Base-by-base conservation (phyloP, 2,113 vertebrate species). In the Tamias sibiricus region DNA sequence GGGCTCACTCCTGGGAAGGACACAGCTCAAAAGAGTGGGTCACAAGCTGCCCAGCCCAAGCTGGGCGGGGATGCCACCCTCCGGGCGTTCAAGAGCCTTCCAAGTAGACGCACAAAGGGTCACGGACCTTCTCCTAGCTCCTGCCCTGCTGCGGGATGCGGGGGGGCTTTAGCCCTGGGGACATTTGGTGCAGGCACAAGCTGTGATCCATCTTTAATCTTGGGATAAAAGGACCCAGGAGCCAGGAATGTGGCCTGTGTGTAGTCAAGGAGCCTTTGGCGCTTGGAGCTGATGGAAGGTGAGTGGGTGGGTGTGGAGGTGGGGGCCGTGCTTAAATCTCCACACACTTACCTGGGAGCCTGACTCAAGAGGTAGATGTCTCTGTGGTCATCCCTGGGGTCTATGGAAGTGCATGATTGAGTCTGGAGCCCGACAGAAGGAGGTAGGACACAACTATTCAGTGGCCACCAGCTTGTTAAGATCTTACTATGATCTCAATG, bases 321-420 rank as follows among this genome's bases (percentile, higher is more conserved):
- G 20, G 20, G 20, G 14, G 6, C 54, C 19, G 35, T 62, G 16
- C 17, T n/a, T 57, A 30, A 64, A 77, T 20, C 49, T 17, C 8
- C 26, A 0, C 62, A 30, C 22, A 9, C 35, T 72, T 13, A 28
- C n/a, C 54, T 54, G 54, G 35, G 28, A 20, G 20, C 35, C 13
- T 49, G 12, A 7, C 66, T 37, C 16, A 13, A 22, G 26, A 30
- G 42, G 87, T 72, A 66, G 77, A 37, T 4, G 35, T 30, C 87
- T 30, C 87, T 49, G 52, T 32, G 52, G n/a, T 42, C 7, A 12
- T 59, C n/a, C 62, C 44, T n/a, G 64, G 42, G 5, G 9, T 52
- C 16, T 16, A 7, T 0, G 3, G 62, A 6, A 6, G 20, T 49
- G 32, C 12, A 0, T n/a, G 8, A 49, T 17, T 14, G 8, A 44